These are phyloP conservation scores for Spea hammondii DNA, from an alignment of 2,797 vertebrate species.

Conservation along the genomic window DNA sequence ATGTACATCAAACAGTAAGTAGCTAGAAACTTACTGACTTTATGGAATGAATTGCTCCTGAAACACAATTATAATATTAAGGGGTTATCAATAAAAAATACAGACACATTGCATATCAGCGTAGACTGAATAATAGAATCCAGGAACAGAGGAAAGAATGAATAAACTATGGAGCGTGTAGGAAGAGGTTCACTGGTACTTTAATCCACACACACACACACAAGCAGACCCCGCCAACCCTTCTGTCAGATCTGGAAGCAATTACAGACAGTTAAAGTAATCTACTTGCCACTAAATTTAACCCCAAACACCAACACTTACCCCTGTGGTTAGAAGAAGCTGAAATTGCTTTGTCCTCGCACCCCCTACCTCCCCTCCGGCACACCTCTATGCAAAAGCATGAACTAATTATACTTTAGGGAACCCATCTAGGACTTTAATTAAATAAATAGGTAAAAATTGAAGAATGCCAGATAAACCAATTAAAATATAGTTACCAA, in stretches of 20 bases:
- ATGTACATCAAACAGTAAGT: too few relatives aligned
- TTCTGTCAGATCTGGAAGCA: conserved; percentile 90
- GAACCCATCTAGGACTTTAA: background rate
- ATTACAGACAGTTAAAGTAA: conserved; percentile 93
- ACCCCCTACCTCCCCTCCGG: background rate
- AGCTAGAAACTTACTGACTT: too few relatives aligned
- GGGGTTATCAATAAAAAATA: background rate
- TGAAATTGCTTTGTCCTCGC: background rate
- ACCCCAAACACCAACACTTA: conserved; percentile 83
- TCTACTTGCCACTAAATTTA: conserved; percentile 88
- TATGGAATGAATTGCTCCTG: too few relatives aligned
- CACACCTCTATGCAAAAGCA: conserved; percentile 11
- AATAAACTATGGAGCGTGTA: conserved; percentile 65
- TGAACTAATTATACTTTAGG: conserved; percentile 6
- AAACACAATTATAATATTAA: background rate
- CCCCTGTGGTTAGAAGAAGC: conserved; percentile 78
- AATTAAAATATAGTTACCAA: background rate
- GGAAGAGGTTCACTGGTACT: conserved; percentile 88
- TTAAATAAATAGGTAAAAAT: background rate
- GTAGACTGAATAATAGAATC: conserved; percentile 74
- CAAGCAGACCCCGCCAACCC: conserved; percentile 69
- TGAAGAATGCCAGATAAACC: background rate
- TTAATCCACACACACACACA: conserved; percentile 84
- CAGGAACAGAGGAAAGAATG: conserved; percentile 80
- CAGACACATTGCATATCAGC: background rate